A percentile compares a stretch with the other conserved stretches of the same genome.
Evolutionary conservation across 2,888 invertebrate genomes (phyloP).

Genomic region (Loripinus fragilis): DNA sequence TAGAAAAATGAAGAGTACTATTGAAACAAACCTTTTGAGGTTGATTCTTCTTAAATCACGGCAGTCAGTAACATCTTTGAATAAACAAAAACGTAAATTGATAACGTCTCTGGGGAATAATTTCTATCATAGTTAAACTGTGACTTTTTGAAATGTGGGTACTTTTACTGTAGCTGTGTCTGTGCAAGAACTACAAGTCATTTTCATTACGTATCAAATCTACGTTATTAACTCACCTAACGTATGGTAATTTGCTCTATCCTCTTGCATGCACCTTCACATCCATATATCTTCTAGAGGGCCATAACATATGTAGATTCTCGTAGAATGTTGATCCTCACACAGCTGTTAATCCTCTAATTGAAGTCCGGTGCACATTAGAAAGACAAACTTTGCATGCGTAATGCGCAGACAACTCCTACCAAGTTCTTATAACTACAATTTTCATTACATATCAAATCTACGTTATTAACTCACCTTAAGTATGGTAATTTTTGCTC

Average conservation of each 20-base stretch:
- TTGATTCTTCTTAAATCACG: too few relatives aligned
- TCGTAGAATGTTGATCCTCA: background rate
- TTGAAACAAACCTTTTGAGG: too few relatives aligned
- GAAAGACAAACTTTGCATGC: conserved; percentile 14
- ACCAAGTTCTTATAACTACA: conserved; percentile 10
- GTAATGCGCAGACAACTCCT: background rate
- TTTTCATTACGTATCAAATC: background rate
- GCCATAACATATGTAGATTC: background rate
- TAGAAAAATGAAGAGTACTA: too few relatives aligned
- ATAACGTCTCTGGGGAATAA: too few relatives aligned
- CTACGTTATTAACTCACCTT: background rate
- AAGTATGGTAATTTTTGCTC: background rate
- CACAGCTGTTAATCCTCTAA: too few relatives aligned
- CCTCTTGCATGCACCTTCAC: background rate
- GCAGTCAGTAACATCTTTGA: too few relatives aligned
- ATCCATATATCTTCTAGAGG: background rate
- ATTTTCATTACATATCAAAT: background rate
- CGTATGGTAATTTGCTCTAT: background rate
- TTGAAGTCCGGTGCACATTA: background rate
- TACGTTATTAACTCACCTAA: background rate
- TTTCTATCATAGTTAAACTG: too few relatives aligned
- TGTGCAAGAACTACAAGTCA: too few relatives aligned
- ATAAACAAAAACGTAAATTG: too few relatives aligned
- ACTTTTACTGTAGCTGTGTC: too few relatives aligned
- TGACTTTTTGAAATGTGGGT: too few relatives aligned